Conservation (phyloP, 2,113 vertebrate species). For the Meles meles region DNA sequence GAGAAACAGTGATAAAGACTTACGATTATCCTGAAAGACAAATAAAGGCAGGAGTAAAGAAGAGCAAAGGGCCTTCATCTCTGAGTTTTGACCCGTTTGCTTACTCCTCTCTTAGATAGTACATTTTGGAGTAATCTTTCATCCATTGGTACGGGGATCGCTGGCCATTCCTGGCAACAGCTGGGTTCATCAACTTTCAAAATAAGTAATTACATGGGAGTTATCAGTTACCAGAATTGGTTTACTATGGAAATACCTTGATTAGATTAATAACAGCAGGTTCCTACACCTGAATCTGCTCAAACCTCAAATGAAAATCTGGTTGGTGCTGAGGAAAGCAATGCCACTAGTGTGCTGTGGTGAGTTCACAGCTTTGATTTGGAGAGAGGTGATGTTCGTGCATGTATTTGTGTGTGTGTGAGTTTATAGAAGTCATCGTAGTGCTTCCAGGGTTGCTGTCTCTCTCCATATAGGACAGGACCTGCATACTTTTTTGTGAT, state of each 20-base stretch:
- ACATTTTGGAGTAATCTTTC: too few species aligned
- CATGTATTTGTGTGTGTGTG: neutral
- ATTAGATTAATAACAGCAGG: neutral
- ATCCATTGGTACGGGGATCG: too few species aligned
- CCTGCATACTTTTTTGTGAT: neutral
- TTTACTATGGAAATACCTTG: neutral
- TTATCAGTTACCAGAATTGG: neutral
- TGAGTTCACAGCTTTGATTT: neutral
- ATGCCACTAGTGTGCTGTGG: fast-evolving
- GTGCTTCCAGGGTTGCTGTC: neutral
- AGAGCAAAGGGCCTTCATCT: too few species aligned
- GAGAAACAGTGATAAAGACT: too few species aligned
- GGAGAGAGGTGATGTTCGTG: neutral
- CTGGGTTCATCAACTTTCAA: neutral
- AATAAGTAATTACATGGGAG: neutral
- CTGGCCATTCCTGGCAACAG: too few species aligned
- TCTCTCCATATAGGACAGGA: neutral
- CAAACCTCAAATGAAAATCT: neutral
- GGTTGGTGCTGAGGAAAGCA: neutral
- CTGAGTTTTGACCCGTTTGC: too few species aligned
- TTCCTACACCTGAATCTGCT: neutral
- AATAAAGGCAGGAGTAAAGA: too few species aligned
- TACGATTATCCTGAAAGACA: too few species aligned
- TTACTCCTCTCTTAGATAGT: too few species aligned
- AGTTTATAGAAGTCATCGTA: neutral